Evolutionary conservation across 1,140 invertebrate species (phyloP).

Genomic region (Mesaphorura yosii): DNA sequence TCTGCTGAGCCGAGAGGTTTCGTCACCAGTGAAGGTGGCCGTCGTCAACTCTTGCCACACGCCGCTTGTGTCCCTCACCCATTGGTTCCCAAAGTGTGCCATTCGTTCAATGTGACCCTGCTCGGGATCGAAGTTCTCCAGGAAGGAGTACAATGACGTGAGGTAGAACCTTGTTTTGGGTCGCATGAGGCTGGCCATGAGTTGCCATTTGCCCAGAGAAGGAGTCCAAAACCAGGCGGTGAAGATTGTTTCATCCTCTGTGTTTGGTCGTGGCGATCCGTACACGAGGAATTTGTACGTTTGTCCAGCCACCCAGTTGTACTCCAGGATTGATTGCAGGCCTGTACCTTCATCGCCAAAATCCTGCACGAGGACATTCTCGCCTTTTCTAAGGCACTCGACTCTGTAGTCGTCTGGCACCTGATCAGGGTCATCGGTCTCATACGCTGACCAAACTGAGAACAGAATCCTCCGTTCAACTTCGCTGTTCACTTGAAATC

Average conservation of each 20-base stretch:
- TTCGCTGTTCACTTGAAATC: constrained; percentile 16
- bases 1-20: background rate
- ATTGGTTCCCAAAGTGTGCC: constrained; percentile 12
- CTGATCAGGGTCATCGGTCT: constrained; percentile 13
- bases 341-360: constrained; percentile 20
- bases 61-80: constrained; percentile 8
- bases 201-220: background rate
- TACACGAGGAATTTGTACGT: constrained; percentile 12
- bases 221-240: constrained; percentile 14
- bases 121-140: constrained; percentile 19
- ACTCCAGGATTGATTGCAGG: constrained; percentile 6
- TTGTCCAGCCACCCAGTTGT: constrained; percentile 8
- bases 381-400: constrained; percentile 5
- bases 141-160: constrained; percentile 8
- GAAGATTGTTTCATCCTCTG: constrained; percentile 1
- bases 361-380: constrained; percentile 9
- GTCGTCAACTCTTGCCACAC: constrained; percentile 11
- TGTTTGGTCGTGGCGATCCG: background rate
- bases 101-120: constrained; percentile 1
- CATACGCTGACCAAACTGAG: constrained; percentile 16
- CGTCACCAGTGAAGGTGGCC: constrained; percentile 11
- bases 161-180: constrained; percentile 11
- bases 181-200: constrained; percentile 12
- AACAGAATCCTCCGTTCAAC: constrained; percentile 19
- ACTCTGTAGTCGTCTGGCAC: constrained; percentile 24